Conservation (phyloP, 1,140 invertebrate genomes). For the Drosophila pandora region DNA sequence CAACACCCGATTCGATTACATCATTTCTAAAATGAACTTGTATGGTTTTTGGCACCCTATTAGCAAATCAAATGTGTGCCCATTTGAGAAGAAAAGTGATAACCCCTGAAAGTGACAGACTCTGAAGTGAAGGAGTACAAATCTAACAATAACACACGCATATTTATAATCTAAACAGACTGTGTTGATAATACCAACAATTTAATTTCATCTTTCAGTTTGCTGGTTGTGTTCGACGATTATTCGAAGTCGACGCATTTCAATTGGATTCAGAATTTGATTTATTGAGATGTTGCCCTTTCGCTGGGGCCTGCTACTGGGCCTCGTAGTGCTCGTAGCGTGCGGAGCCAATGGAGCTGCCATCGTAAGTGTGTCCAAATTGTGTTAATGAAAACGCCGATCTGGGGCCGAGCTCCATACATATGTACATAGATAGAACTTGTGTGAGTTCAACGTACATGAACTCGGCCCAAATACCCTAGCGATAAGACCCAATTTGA, state of each 20-base stretch:
- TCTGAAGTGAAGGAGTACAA: slow-evolving; percentile 31
- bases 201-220: slow-evolving; percentile 67
- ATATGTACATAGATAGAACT: slow-evolving; percentile 9
- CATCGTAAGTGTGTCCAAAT: slow-evolving; percentile 68
- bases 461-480: slow-evolving; percentile 43
- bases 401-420: neutral
- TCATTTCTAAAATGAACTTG: slow-evolving; percentile 40
- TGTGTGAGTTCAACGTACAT: slow-evolving; percentile 59
- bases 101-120: slow-evolving; percentile 64
- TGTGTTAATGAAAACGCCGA: slow-evolving; percentile 52
- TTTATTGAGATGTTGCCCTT: slow-evolving; percentile 78
- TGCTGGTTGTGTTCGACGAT: slow-evolving; percentile 42
- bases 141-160: slow-evolving; percentile 44
- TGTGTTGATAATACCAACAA: slow-evolving; percentile 61
- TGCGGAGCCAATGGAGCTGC: slow-evolving; percentile 68
- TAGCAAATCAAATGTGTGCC: slow-evolving; percentile 32
- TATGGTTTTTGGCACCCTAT: slow-evolving; percentile 57
- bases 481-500: slow-evolving; percentile 65
- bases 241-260: slow-evolving; percentile 39
- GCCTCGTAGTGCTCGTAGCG: slow-evolving; percentile 63
- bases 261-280: slow-evolving; percentile 63
- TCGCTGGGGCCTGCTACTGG: slow-evolving; percentile 75
- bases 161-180: slow-evolving; percentile 15
- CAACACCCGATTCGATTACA: slow-evolving; percentile 46
- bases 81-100: slow-evolving; percentile 56